phyloP scores from a whole-genome alignment of 2,113 vertebrate genomes.

The Pterocles orientalis region DNA sequence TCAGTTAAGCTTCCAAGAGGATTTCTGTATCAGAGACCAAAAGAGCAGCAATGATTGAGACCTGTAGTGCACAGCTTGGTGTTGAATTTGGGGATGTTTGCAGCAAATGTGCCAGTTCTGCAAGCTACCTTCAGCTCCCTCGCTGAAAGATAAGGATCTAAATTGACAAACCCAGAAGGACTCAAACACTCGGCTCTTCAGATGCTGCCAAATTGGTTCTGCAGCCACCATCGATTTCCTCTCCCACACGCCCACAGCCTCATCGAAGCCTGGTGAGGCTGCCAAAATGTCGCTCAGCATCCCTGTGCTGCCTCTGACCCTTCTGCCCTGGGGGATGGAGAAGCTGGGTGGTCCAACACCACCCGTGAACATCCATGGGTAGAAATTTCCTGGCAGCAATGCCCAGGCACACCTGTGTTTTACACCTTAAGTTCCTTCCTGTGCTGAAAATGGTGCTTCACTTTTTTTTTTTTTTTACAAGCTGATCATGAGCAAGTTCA shows the following conservation, averaged over 20 bases:
- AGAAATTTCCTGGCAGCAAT: neutral
- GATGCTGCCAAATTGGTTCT: neutral
- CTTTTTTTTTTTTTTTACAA: neutral
- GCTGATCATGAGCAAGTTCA: neutral
- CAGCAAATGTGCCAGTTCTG: neutral
- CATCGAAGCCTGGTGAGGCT: rapidly evolving
- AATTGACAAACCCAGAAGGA: neutral
- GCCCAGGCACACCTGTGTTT: neutral
- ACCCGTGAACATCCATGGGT: rapidly evolving
- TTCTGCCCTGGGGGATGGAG: rapidly evolving
- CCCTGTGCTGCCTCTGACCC: neutral
- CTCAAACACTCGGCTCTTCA: neutral
- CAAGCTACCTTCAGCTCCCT: neutral
- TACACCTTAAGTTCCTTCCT: rapidly evolving
- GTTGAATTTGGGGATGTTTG: neutral
- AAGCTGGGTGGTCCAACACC: neutral
- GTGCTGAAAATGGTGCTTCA: neutral
- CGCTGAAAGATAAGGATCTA: rapidly evolving
- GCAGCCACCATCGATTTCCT: neutral
- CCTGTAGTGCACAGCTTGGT: neutral
- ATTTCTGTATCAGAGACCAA: neutral
- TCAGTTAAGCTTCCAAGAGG: neutral
- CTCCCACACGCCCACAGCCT: neutral
- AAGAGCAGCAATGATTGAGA: neutral
- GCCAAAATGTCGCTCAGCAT: neutral